A percentile compares a stretch with the other conserved stretches of the same genome.
phyloP scores from a whole-genome alignment of 2,113 vertebrate genomes.

The Oceanodroma tethys region DNA sequence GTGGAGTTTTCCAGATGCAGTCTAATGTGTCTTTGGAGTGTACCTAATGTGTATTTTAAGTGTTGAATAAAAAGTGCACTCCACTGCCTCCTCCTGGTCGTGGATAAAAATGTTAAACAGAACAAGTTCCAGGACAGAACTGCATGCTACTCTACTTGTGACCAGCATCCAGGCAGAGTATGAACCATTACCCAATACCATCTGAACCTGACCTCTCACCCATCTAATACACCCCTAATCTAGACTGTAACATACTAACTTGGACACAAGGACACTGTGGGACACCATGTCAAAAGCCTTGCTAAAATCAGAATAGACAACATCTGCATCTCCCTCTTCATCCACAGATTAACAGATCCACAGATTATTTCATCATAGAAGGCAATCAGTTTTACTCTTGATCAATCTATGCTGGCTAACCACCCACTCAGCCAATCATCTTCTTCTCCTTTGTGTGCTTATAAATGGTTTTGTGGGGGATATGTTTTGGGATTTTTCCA shows the following conservation, averaged over 20 bases:
- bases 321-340: background rate
- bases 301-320: background rate
- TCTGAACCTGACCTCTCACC: background rate
- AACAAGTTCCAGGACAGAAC: background rate
- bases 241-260: background rate
- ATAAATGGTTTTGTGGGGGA: background rate
- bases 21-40: background rate
- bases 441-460: background rate
- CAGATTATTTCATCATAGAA: background rate
- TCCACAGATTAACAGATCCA: background rate
- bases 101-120: background rate
- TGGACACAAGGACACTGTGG: background rate
- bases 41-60: background rate
- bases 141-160: background rate
- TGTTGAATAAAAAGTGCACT: background rate
- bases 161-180: background rate
- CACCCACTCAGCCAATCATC: background rate
- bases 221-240: background rate
- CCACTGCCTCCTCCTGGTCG: background rate
- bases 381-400: background rate
- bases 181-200: background rate
- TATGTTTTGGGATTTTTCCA: background rate
- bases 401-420: background rate
- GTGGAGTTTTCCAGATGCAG: background rate
- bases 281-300: background rate